These are phyloP conservation scores for Orchesella flavescens DNA, from an alignment of 2,888 invertebrate species.

Conservation along the genomic window DNA sequence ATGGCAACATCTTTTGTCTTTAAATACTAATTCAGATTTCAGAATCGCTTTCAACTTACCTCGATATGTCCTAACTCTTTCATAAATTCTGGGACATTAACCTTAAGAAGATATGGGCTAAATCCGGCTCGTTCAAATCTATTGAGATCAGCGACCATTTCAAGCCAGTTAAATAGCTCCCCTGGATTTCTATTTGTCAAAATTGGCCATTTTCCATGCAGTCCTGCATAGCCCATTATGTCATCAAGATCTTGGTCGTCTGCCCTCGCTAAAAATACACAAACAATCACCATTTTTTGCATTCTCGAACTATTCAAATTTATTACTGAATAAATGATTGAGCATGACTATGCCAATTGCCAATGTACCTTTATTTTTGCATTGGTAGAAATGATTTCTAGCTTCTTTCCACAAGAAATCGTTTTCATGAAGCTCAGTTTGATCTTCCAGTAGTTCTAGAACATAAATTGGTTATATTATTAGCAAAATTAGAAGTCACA, in stretches of 20 bases:
- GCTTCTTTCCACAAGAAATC: constrained; percentile 41
- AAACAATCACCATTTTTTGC: neutral
- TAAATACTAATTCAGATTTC: neutral
- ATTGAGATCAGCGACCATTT: constrained; percentile 46
- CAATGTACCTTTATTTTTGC: constrained; percentile 21
- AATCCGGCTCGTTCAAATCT: constrained; percentile 41
- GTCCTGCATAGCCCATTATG: constrained; percentile 22
- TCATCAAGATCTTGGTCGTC: constrained; percentile 41
- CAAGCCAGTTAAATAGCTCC: constrained; percentile 44
- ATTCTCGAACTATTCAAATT: neutral
- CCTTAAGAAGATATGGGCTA: constrained; percentile 18
- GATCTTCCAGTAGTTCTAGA: constrained; percentile 25
- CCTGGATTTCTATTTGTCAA: constrained; percentile 43
- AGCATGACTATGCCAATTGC: too few relatives aligned
- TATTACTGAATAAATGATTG: too few relatives aligned
- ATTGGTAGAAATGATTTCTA: constrained; percentile 32
- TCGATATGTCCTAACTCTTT: neutral
- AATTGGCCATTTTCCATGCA: constrained; percentile 50
- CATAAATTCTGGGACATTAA: neutral
- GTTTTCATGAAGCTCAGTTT: neutral
- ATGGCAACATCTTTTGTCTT: neutral
- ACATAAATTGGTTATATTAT: neutral
- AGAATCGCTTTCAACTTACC: neutral
- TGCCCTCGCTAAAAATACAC: neutral
- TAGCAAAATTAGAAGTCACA: neutral